Percentiles rank a stretch among this genome's conserved stretches.
Evolutionary conservation across 64 coral and sea anemone genomes (phyloP).

Genomic region (Pachyseris speciosa): DNA sequence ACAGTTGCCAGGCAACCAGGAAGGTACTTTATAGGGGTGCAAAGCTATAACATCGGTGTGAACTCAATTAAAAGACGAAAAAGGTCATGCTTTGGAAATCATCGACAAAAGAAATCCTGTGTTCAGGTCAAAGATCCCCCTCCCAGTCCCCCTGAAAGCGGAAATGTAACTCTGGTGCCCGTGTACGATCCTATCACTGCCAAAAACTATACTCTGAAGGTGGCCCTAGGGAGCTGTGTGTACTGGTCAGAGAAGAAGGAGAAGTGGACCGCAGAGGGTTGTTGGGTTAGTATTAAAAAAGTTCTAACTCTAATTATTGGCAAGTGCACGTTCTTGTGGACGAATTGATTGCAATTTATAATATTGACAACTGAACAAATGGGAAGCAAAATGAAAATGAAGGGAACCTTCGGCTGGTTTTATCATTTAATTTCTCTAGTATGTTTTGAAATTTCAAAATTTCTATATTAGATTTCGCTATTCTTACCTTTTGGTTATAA

Average conservation of each 20-base stretch:
- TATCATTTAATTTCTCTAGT: neutral
- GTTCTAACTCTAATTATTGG: no score
- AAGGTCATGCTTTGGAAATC: conserved; percentile 70
- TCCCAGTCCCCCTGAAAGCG: neutral
- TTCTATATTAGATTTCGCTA: no score
- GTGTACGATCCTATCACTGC: conserved; percentile 31
- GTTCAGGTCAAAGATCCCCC: conserved; percentile 75
- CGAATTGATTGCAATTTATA: no score
- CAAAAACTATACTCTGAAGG: conserved; percentile 52
- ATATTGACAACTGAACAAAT: no score
- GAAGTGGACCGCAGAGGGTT: conserved; percentile 55
- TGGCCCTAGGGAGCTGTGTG: conserved; percentile 44
- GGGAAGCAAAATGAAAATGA: no score
- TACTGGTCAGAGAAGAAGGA: conserved; percentile 24
- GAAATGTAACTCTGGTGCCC: conserved; percentile 41
- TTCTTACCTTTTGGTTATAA: no score
- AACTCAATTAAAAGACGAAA: conserved; percentile 1
- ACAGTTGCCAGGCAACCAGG: neutral
- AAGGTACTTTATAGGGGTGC: neutral
- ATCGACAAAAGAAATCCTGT: conserved; percentile 60
- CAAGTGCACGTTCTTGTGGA: no score
- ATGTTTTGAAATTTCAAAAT: neutral
- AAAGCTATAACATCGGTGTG: neutral
- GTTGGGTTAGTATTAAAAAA: conserved; percentile 39
- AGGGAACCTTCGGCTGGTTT: no score